Evolutionary conservation across 2,113 vertebrate genomes (phyloP).

Genomic region (Mastomys coucha): DNA sequence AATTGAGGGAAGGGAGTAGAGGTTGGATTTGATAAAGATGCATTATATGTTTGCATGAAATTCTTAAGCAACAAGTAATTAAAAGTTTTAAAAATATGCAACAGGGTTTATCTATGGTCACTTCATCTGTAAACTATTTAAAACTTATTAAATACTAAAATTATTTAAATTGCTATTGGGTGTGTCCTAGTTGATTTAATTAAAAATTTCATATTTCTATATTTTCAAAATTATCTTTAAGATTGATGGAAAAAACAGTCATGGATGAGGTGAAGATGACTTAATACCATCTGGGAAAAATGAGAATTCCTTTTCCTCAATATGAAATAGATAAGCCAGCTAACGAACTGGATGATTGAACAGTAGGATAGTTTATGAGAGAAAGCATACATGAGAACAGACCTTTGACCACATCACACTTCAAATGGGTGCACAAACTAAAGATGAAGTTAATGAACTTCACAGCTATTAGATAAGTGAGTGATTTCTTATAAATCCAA

Average conservation of each 20-base stretch:
- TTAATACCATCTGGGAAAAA: not conserved
- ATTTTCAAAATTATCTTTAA: not conserved
- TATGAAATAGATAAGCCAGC: not conserved
- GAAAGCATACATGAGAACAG: not conserved
- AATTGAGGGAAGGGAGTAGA: not conserved
- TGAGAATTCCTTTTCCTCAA: not conserved
- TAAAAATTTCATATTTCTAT: not conserved
- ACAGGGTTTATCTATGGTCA: not conserved
- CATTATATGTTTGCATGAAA: not conserved
- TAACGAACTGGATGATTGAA: not conserved
- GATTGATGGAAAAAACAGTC: not conserved
- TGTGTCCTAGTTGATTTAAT: not conserved
- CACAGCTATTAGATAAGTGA: not conserved
- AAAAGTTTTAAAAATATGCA: not conserved
- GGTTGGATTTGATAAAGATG: not conserved
- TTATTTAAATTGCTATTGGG: not conserved
- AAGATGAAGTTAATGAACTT: not conserved
- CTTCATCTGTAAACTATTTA: not conserved
- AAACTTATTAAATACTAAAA: not conserved
- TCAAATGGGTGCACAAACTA: not conserved
- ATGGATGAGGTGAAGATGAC: not conserved
- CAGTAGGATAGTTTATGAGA: not conserved
- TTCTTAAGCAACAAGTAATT: not conserved
- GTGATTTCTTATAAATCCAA: not conserved
- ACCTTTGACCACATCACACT: not conserved